A percentile compares a stretch with the other conserved stretches of the same genome.
Conservation (phyloP, 1,140 invertebrate species). For the Bicyclus anynana region DNA sequence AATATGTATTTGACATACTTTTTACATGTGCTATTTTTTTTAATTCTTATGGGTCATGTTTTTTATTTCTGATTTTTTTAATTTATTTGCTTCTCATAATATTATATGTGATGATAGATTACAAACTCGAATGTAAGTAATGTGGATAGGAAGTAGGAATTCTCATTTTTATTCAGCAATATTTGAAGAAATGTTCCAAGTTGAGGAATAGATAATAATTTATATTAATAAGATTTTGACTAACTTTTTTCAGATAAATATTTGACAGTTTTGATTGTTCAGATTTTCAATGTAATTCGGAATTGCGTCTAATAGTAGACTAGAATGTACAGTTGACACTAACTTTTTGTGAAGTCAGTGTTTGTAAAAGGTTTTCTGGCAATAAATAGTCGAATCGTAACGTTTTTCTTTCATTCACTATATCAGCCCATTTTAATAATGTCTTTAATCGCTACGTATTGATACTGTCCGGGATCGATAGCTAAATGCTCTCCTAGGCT, state of each 20-base stretch:
- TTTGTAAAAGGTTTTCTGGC: slow-evolving; percentile 73
- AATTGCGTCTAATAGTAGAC: slow-evolving; percentile 65
- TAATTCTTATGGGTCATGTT: slow-evolving; percentile 67
- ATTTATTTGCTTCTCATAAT: slow-evolving; percentile 59
- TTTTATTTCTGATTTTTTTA: slow-evolving; percentile 64
- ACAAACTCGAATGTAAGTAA: slow-evolving; percentile 63
- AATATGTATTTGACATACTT: slow-evolving; percentile 70
- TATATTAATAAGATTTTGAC: slow-evolving; percentile 62
- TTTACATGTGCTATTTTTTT: slow-evolving; percentile 64
- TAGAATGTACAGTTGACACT: slow-evolving; percentile 69
- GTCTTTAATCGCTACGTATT: no score
- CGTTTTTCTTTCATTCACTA: slow-evolving; percentile 24
- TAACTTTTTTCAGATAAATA: slow-evolving; percentile 50
- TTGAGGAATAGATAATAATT: slow-evolving; percentile 44
- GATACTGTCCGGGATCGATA: no score
- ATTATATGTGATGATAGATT: slow-evolving; percentile 62
- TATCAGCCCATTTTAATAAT: no score
- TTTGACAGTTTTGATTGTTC: slow-evolving; percentile 38
- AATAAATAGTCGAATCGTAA: slow-evolving; percentile 73
- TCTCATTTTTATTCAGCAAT: slow-evolving; percentile 51
- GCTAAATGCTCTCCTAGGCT: no score
- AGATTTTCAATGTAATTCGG: slow-evolving; percentile 25
- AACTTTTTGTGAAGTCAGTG: slow-evolving; percentile 62
- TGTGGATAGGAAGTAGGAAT: slow-evolving; percentile 62
- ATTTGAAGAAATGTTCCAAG: slow-evolving; percentile 51